phyloP scores from a whole-genome alignment of 2,113 vertebrate genomes.

The Myrmecophaga tridactyla region DNA sequence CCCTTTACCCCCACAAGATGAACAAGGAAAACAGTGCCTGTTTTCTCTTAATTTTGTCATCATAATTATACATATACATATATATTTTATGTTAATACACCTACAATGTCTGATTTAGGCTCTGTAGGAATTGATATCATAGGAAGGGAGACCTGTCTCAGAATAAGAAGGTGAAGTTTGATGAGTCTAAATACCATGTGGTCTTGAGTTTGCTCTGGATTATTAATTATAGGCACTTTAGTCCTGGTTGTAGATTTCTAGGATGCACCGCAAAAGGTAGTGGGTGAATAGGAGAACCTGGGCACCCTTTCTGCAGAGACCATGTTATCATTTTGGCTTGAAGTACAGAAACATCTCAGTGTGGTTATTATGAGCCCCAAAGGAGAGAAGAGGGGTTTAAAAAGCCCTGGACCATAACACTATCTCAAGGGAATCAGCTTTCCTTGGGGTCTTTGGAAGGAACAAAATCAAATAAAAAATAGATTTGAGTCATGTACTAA shows the following conservation, averaged over 20 bases:
- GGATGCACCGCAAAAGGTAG: not conserved
- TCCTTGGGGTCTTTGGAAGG: not conserved
- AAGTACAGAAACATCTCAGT: not conserved
- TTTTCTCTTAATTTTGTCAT: not conserved
- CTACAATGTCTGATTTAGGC: not conserved
- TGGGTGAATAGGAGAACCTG: not conserved
- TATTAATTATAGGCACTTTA: not conserved
- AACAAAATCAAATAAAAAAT: not conserved
- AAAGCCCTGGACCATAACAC: not conserved
- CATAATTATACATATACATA: no score
- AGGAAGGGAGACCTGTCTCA: not conserved
- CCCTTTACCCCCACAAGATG: not conserved
- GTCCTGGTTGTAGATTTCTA: not conserved
- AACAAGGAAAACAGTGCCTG: not conserved
- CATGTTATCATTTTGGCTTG: not conserved
- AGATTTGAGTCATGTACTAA: not conserved
- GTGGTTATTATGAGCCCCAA: not conserved
- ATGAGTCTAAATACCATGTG: not conserved
- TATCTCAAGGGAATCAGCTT: not conserved
- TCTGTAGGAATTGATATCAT: not conserved
- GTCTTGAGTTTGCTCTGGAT: not conserved
- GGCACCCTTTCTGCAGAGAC: not conserved
- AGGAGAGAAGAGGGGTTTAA: not conserved
- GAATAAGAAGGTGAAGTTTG: not conserved
- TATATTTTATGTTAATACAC: no score